phyloP scores from a whole-genome alignment of 2,113 vertebrate genomes.

The Tamias sibiricus region DNA sequence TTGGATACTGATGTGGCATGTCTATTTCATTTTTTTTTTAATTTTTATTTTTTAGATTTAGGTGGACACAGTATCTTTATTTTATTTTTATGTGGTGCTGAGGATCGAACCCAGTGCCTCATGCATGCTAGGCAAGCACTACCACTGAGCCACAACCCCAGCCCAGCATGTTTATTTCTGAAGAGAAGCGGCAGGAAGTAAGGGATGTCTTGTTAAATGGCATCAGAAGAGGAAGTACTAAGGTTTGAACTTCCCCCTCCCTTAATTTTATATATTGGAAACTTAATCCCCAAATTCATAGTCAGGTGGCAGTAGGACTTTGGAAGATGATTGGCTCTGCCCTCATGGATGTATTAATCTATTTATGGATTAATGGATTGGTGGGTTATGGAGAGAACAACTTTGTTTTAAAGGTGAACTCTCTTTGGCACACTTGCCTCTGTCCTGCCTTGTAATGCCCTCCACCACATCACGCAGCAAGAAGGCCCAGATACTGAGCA shows the following conservation, averaged over 20 bases:
- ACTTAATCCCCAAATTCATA: neutral
- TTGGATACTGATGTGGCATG: neutral
- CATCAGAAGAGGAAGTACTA: neutral
- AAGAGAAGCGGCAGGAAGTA: constrained; percentile 17
- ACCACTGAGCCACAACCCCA: too few relatives aligned
- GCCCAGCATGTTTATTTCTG: constrained; percentile 47
- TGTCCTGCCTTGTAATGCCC: neutral
- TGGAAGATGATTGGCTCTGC: neutral
- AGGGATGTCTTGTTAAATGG: constrained; percentile 20
- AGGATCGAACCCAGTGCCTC: too few relatives aligned
- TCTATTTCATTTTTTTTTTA: too few relatives aligned
- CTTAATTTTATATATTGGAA: neutral
- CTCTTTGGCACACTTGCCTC: neutral
- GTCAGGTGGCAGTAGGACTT: neutral
- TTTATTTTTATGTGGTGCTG: too few relatives aligned
- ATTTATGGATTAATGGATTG: neutral
- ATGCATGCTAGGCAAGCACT: too few relatives aligned
- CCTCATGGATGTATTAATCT: neutral
- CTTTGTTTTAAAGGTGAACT: neutral
- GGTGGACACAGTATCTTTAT: too few relatives aligned
- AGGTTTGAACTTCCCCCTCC: neutral
- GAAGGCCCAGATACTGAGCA: neutral
- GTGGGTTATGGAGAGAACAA: neutral
- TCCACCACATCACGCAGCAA: neutral
- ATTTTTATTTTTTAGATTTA: too few relatives aligned